Percentiles rank a stretch among this genome's conserved stretches.
phyloP scores from a whole-genome alignment of 1,140 invertebrate species.

The Hyles euphorbiae region DNA sequence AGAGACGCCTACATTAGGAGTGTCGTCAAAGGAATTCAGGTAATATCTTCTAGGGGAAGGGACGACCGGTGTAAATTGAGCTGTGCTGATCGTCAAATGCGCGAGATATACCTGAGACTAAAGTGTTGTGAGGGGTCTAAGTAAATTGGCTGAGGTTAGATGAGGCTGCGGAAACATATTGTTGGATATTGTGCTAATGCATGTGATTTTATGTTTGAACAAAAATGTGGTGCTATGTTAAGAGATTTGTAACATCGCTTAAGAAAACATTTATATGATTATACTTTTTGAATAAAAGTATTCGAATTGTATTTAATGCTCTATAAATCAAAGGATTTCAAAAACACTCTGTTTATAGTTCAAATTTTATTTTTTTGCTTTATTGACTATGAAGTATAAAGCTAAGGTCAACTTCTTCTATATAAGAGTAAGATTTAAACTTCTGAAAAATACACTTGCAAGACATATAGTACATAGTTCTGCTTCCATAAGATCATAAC shows the following conservation, averaged over 20 bases:
- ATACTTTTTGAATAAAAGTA: no score
- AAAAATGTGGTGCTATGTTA: neutral
- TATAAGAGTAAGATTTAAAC: no score
- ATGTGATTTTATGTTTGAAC: neutral
- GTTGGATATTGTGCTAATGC: slow-evolving; percentile 4
- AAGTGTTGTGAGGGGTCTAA: slow-evolving; percentile 15
- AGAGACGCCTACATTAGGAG: slow-evolving; percentile 35
- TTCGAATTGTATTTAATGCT: no score
- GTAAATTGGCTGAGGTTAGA: slow-evolving; percentile 28
- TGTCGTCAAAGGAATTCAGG: slow-evolving; percentile 31
- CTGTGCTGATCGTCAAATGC: slow-evolving; percentile 1
- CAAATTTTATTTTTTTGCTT: no score
- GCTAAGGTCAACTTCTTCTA: no score
- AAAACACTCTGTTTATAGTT: no score
- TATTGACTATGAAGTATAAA: no score
- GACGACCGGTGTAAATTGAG: slow-evolving; percentile 6
- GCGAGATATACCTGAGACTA: neutral
- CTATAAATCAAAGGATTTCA: no score
- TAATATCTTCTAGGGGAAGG: slow-evolving; percentile 28
- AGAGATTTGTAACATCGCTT: neutral
- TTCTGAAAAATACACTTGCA: no score
- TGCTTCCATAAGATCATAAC: no score
- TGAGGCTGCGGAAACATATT: slow-evolving; percentile 33
- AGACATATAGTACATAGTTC: no score
- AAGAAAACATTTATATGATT: no score